Conservation (phyloP, 2,888 invertebrate genomes). For the Brachypalpus laphriformis region DNA sequence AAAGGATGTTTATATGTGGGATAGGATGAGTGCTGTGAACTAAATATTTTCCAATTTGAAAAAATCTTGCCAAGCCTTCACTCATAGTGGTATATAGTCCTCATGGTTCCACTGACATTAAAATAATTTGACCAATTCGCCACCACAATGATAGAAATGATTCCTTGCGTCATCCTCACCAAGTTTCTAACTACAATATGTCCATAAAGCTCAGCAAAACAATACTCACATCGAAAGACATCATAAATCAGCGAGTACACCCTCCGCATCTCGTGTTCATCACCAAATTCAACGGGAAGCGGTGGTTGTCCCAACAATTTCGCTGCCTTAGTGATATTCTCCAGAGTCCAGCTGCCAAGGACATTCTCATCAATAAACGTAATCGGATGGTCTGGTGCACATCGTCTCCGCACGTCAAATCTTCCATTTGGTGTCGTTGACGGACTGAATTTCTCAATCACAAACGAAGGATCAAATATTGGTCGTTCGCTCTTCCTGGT, state of each 20-base stretch:
- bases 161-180: no score
- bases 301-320: slow-evolving; percentile 79
- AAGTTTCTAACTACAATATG: background rate
- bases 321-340: slow-evolving; percentile 80
- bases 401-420: slow-evolving; percentile 75
- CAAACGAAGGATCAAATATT: slow-evolving; percentile 77
- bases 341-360: slow-evolving; percentile 78
- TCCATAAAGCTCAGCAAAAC: background rate
- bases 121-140: no score
- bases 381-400: slow-evolving; percentile 76
- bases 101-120: no score
- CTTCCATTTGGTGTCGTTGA: slow-evolving; percentile 76
- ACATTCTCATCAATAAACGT: slow-evolving; percentile 76
- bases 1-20: no score
- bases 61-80: no score
- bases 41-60: no score
- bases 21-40: no score
- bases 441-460: slow-evolving; percentile 77
- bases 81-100: no score
- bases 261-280: slow-evolving; percentile 85
- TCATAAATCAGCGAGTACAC: slow-evolving; percentile 85
- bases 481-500: slow-evolving; percentile 77
- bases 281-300: slow-evolving; percentile 77
- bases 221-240: slow-evolving; percentile 84
- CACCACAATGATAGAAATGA: background rate